phyloP scores from a whole-genome alignment of 2,888 invertebrate genomes.

The Microdon myrmicae region DNA sequence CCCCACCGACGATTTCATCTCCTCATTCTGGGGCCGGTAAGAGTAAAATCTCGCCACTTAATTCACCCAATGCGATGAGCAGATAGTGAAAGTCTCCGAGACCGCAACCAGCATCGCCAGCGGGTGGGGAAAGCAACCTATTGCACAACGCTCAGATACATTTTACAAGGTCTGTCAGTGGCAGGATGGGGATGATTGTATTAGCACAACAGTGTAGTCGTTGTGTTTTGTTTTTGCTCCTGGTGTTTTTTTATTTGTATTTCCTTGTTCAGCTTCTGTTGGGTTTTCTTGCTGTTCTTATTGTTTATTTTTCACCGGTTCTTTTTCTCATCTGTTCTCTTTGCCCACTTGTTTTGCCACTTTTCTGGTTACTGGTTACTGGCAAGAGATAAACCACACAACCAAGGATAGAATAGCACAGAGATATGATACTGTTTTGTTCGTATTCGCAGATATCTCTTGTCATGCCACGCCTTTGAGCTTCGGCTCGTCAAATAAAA shows the following conservation, averaged over 20 bases:
- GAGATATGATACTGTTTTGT: slow-evolving; percentile 53
- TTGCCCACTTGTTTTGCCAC: slow-evolving; percentile 38
- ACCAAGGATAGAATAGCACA: slow-evolving; percentile 45
- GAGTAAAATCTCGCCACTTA: slow-evolving; percentile 11
- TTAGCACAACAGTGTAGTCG: slow-evolving; percentile 26
- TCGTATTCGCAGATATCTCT: slow-evolving; percentile 52
- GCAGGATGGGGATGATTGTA: slow-evolving; percentile 21
- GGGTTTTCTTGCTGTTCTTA: too few relatives aligned
- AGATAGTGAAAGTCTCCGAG: slow-evolving; percentile 47
- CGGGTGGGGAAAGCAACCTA: slow-evolving; percentile 20
- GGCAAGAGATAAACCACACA: slow-evolving; percentile 48
- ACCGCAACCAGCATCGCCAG: slow-evolving; percentile 1
- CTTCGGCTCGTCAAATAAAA: slow-evolving; percentile 51
- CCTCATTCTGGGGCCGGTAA: too few relatives aligned
- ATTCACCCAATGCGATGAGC: slow-evolving; percentile 5
- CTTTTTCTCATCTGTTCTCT: slow-evolving; percentile 9
- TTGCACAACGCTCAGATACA: too few relatives aligned
- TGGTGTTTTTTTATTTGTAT: slow-evolving; percentile 5
- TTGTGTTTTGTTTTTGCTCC: slow-evolving; percentile 11
- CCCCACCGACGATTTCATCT: slow-evolving; percentile 55
- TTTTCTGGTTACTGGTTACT: too few relatives aligned
- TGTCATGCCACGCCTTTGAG: slow-evolving; percentile 51
- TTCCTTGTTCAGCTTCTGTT: too few relatives aligned
- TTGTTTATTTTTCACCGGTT: slow-evolving; percentile 1
- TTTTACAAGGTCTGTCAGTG: neutral